phyloP scores from a whole-genome alignment of 2,113 vertebrate genomes.

The Mirza zaza region DNA sequence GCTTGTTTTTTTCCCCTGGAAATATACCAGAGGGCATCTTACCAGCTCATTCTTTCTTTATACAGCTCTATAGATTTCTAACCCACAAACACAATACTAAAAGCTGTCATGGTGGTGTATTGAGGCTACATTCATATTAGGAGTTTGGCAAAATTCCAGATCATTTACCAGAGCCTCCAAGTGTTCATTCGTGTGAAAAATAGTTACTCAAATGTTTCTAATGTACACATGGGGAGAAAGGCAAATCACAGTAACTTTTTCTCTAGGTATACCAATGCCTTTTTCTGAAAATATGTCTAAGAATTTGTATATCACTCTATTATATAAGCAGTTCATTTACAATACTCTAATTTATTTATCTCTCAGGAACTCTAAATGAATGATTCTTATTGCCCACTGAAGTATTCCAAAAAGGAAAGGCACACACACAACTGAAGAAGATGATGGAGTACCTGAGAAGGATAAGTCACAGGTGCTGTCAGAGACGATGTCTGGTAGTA shows the following conservation, averaged over 20 bases:
- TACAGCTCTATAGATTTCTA: slow-evolving; percentile 57
- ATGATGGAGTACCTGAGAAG: neutral
- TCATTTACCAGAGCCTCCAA: slow-evolving; percentile 70
- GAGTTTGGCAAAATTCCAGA: slow-evolving; percentile 63
- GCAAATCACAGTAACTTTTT: neutral
- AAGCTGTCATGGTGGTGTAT: slow-evolving; percentile 47
- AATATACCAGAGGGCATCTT: slow-evolving; percentile 56
- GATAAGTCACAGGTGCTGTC: neutral
- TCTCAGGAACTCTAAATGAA: slow-evolving; percentile 55
- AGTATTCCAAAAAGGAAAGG: neutral
- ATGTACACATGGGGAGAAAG: neutral
- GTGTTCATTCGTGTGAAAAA: slow-evolving; percentile 56
- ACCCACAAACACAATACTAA: slow-evolving; percentile 63
- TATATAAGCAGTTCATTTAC: neutral
- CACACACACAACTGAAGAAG: neutral
- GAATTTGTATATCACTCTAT: neutral
- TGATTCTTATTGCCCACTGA: neutral
- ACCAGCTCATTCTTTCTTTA: slow-evolving; percentile 59
- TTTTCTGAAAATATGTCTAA: slow-evolving; percentile 48
- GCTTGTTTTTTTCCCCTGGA: slow-evolving; percentile 67
- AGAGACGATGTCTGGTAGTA: neutral
- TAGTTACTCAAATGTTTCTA: slow-evolving; percentile 45
- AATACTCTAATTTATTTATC: slow-evolving; percentile 25
- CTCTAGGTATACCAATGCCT: neutral
- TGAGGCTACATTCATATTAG: slow-evolving; percentile 39